phyloP scores from a whole-genome alignment of 1,140 invertebrate species.

The Magallana ariakensis region DNA sequence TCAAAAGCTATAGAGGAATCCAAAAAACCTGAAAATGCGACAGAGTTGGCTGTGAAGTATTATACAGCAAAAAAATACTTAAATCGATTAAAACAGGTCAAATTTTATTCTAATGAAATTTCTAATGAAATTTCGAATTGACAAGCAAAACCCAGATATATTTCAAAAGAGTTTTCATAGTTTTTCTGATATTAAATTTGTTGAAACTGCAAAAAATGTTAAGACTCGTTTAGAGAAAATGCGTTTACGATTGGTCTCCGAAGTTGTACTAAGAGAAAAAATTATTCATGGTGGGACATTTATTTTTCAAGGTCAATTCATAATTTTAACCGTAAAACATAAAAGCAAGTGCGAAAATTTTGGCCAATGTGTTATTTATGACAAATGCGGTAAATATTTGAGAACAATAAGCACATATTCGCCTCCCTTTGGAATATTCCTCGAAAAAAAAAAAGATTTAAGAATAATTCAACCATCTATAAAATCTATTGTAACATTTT shows the following conservation, averaged over 20 bases:
- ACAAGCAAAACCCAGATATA: not conserved
- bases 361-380: not conserved
- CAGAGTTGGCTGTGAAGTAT: not conserved
- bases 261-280: not conserved
- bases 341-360: not conserved
- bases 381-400: not conserved
- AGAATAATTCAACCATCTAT: not conserved
- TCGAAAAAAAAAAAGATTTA: not conserved
- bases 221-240: not conserved
- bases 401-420: not conserved
- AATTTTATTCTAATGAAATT: not conserved
- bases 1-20: not conserved
- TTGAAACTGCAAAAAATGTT: not conserved
- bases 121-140: not conserved
- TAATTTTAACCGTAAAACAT: not conserved
- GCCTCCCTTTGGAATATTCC: not conserved
- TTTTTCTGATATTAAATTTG: not conserved
- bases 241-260: not conserved
- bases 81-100: not conserved
- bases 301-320: not conserved
- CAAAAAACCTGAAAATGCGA: not conserved
- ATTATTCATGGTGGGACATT: not conserved
- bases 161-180: not conserved
- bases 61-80: not conserved
- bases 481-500: not conserved